Evolutionary conservation across 2,888 invertebrate genomes (phyloP), one percentile per base, ranked within the genome.

Genomic region (Drosophila kuntzei): DNA sequence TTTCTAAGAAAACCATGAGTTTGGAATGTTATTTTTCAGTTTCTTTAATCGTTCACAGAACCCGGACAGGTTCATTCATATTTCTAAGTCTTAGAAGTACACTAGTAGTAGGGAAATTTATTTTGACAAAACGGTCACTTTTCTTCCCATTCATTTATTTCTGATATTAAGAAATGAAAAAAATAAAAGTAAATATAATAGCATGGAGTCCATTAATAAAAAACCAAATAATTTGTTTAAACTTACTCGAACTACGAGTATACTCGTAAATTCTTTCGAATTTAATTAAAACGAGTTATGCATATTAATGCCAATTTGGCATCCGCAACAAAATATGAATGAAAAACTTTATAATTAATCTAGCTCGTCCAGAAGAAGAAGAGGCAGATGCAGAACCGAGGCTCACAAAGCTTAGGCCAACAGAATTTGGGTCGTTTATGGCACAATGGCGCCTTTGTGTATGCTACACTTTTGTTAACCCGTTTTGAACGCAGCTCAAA

Each of bases 381-480:
- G n/a, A 32, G 37, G 14, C 6, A 14, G 16, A 7, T 2, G 29
- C 7, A 18, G 16, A 36, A 11, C 9, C 12, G 44, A 46, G 65
- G 29, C 60, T 51, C 49, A 61, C 51, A 36, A 74, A 53, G 67
- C 77, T 60, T 62, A 61, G 62, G 37, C 72, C 63, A 76, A 53
- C 43, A 59, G 65, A 81, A 89, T 86, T 74, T 82, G 88, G 89
- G 88, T 85, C 83, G 85, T 72, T 76, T 71, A 63, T 76, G 77
- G 68, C 69, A 89, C 86, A 89, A 89, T 79, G 86, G 77, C 86
- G 85, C 88, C 85, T 75, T 86, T 87, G 79, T 89, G 88, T 89
- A 86, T 89, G 85, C 89, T 79, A 87, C 69, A 89, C 88, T 85
- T 89, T 88, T 83, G 79, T 81, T 77, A 89, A 87, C 82, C 82